These are phyloP conservation scores for Criorhina ranunculi DNA, from an alignment of 2,888 invertebrate species.

Conservation along the genomic window DNA sequence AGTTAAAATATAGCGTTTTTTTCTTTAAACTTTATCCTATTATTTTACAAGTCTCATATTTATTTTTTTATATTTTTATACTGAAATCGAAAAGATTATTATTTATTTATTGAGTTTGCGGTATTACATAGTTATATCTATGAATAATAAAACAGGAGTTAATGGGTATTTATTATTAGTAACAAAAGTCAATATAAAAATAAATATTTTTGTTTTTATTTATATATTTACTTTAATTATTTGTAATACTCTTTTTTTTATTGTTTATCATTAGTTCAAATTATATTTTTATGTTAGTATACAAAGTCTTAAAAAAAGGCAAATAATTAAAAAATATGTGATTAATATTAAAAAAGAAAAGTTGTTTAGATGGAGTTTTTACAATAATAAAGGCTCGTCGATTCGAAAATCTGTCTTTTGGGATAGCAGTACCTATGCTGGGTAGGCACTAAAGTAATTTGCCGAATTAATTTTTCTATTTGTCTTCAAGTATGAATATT, in stretches of 20 bases:
- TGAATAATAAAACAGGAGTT: conserved; percentile 63
- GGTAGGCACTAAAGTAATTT: too few species aligned
- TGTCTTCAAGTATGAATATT: too few species aligned
- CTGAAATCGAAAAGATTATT: conserved; percentile 38
- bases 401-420: too few species aligned
- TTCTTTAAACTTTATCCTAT: neutral
- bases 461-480: too few species aligned
- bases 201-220: conserved; percentile 60
- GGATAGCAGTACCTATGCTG: too few species aligned
- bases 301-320: conserved; percentile 19
- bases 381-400: too few species aligned
- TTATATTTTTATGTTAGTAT: conserved; percentile 52
- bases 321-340: neutral
- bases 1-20: conserved; percentile 5
- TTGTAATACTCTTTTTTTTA: conserved; percentile 42
- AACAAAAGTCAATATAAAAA: conserved; percentile 76
- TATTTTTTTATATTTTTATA: conserved; percentile 1
- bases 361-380: too few species aligned
- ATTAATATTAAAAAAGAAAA: neutral
- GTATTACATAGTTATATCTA: conserved; percentile 50
- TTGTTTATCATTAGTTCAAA: conserved; percentile 32
- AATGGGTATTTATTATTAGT: conserved; percentile 55
- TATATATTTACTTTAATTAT: conserved; percentile 31
- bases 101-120: conserved; percentile 15
- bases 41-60: conserved; percentile 42